Percentiles rank a stretch among this genome's conserved stretches.
Conservation (phyloP, 2,888 invertebrate species). For the Lasioglossum marginatum region DNA sequence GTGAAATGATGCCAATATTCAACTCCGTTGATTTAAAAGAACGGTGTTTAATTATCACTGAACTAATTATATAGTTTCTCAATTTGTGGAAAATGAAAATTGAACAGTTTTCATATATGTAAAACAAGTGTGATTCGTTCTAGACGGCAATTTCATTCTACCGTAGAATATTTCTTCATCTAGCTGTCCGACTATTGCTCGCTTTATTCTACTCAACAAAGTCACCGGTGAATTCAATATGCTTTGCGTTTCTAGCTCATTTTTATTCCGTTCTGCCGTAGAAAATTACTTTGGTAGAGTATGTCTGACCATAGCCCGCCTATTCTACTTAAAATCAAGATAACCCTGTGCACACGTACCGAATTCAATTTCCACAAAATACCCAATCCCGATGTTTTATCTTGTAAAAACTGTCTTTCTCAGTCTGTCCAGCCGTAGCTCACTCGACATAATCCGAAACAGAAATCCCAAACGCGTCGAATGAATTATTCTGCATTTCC, state of each 20-base stretch:
- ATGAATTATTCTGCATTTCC: not conserved
- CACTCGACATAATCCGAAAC: not conserved
- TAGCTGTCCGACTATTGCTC: not conserved
- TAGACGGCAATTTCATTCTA: not conserved
- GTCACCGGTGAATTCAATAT: not conserved
- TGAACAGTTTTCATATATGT: not conserved
- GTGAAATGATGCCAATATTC: not conserved
- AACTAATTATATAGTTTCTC: not conserved
- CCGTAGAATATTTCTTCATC: not conserved
- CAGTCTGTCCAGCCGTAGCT: not conserved
- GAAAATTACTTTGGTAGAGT: not conserved
- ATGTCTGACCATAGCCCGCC: not conserved
- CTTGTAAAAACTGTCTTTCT: not conserved
- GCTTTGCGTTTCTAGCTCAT: not conserved
- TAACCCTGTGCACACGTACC: not conserved
- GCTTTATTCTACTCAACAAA: not conserved
- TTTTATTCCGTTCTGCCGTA: not conserved
- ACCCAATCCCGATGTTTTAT: not conserved
- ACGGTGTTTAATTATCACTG: not conserved
- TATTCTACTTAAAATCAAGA: not conserved
- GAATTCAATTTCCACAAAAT: not conserved
- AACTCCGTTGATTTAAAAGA: not conserved
- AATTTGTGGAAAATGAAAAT: not conserved
- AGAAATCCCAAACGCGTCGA: not conserved
- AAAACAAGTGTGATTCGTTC: not conserved